Base-by-base conservation (phyloP, 2,888 invertebrate genomes). In the Parnassius smintheus region DNA sequence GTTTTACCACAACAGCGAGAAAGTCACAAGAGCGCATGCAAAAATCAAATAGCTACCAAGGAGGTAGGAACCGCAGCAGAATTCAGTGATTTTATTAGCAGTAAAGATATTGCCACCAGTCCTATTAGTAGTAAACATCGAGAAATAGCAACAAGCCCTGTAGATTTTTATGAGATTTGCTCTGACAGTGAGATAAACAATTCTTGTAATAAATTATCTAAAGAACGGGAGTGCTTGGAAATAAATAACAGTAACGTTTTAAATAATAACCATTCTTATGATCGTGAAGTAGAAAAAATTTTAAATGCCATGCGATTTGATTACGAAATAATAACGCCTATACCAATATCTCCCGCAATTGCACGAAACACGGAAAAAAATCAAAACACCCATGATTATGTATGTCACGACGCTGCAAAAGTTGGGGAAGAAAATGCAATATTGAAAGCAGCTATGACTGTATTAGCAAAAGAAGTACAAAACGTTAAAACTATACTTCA, bases 201-300 rank as follows among this genome's bases (percentile, higher is more conserved):
- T 59, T 56, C 44, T 35, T 57, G 62, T 54, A 54, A 62, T 46
- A 62, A 64, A 50, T 55, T 68, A 53, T 35, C 65, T 55, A 56
- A 25, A 9, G 62, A 63, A 25, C 18, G 42, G 48, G 41, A 75
- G 68, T 81, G 77, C 62, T 68, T 84, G 48, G 80, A 85, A 64
- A 66, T 75, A 59, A 83, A 85, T 63, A 83, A 75, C 57, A 82
- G 78, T 66, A 71, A 68, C 18, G 76, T 75, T 61, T 61, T 75
- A 53, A 65, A 51, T 55, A 66, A 75, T 54, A 77, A 77, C 35
- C 69, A 67, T 56, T 68, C 62, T 49, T 70, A 68, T 65, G 84
- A 88, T 69, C 56, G 48, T 61, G 91, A 91, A 77, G 75, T 91
- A 65, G 78, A 82, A 70, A 79, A 69, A 66, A 90, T 89, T 70